Base-by-base conservation (phyloP, 2,888 invertebrate species). In the Spodoptera picta region DNA sequence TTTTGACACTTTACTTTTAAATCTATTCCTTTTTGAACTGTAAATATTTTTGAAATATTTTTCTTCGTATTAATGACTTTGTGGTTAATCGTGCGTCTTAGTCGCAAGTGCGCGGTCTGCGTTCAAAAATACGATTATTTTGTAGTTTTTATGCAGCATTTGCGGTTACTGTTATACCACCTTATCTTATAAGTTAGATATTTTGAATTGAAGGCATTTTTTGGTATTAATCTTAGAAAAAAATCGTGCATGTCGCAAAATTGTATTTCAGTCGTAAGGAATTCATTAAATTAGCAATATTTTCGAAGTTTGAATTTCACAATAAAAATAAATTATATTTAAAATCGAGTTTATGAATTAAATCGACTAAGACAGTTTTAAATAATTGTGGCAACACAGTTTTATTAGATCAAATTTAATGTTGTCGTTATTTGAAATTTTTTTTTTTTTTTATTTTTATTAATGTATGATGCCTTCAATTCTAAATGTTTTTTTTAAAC, bases 151-250 rank as follows among this genome's bases (percentile, higher is more conserved):
- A 44, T 44, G 49, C n/a, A 43, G 71, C 58, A 71, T 71, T 72
- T 75, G 71, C 71, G 36, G 54, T 74, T 63, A 62, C 19, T 62
- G 27, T 56, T 71, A 44, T 60, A 72, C 75, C 75, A 75, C 71
- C 75, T 72, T 65, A 60, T 36, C 47, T 61, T 66, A 53, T 70
- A 53, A 46, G 27, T 45, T 27, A 23, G 36, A 27, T 31, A 10
- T 31, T 48, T 2, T 71, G 58, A 49, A 65, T 47, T 31, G 9
- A 19, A 51, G 11, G 14, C 51, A 9, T 36, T 36, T 36, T 36
- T 27, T 27, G 4, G 3, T 5, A 27, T 2, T 27, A 3, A 27
- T 27, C 3, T 27, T 27, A 5, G 27, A 27, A 3, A 27, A 24
- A 27, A 27, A 27, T 27, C 27, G 27, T 27, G 27, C 5, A 27